phyloP scores from a whole-genome alignment of 2,113 vertebrate species.

The Hystrix brachyura region DNA sequence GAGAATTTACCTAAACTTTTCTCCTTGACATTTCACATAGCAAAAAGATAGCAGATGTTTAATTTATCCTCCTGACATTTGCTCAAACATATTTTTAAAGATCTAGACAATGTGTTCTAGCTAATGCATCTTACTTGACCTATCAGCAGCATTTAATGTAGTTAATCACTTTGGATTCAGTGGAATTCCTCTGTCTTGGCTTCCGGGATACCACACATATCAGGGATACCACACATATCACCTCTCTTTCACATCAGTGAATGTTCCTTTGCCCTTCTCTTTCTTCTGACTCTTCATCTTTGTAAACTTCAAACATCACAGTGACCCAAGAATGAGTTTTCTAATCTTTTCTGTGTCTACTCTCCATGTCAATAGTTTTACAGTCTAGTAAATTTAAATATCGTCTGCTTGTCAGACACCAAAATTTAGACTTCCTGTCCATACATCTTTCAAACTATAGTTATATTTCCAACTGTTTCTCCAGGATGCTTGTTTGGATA shows the following conservation, averaged over 20 bases:
- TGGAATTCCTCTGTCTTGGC: not conserved
- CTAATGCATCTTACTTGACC: slow-evolving; percentile 65
- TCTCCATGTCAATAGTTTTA: not conserved
- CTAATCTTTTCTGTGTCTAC: not conserved
- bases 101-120: slow-evolving; percentile 16
- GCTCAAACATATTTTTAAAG: slow-evolving; percentile 45
- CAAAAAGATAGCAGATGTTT: slow-evolving; percentile 62
- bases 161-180: not conserved
- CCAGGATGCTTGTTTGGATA: not conserved
- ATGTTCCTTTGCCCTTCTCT: not conserved
- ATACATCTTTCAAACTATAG: not conserved
- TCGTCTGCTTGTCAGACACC: not conserved
- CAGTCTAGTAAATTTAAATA: not conserved
- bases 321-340: not conserved
- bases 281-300: not conserved
- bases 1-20: slow-evolving; percentile 52
- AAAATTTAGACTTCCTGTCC: not conserved
- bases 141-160: slow-evolving; percentile 53
- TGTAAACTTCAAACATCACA: not conserved
- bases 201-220: not conserved
- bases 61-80: slow-evolving; percentile 71
- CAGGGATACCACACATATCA: not conserved
- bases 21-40: slow-evolving; percentile 46
- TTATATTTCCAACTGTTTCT: not conserved
- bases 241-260: not conserved